Conservation (phyloP, 2,113 vertebrate genomes). For the Plecotus auritus region DNA sequence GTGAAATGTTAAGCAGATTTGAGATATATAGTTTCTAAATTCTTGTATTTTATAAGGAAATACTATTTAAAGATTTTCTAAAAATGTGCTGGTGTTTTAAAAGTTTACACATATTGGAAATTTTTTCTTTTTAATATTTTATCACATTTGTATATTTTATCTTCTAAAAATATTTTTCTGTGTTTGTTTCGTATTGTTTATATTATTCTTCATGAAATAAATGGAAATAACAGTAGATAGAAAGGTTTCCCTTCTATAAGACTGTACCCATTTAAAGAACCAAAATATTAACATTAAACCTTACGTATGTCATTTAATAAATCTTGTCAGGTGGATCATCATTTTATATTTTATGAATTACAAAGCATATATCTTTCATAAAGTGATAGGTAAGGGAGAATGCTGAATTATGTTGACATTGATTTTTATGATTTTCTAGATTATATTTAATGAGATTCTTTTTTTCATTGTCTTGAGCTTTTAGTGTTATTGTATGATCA, state of each 20-base stretch:
- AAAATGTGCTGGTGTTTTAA: background rate
- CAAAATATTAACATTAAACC: background rate
- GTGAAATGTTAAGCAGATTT: background rate
- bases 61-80: background rate
- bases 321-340: background rate
- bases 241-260: background rate
- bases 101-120: background rate
- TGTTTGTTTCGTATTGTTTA: background rate
- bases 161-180: background rate
- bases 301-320: background rate
- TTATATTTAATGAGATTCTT: background rate
- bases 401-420: conserved; percentile 3
- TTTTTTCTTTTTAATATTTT: conserved; percentile 4
- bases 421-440: conserved; percentile 12
- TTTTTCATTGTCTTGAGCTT: background rate
- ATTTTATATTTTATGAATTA: conserved; percentile 10
- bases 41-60: background rate
- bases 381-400: background rate
- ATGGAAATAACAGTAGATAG: background rate
- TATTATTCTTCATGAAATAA: background rate
- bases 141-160: background rate
- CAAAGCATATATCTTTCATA: background rate
- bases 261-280: background rate
- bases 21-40: conserved; percentile 5
- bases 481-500: background rate